Base-by-base conservation (phyloP, 2,888 invertebrate species). In the Boloria euphrosyne region DNA sequence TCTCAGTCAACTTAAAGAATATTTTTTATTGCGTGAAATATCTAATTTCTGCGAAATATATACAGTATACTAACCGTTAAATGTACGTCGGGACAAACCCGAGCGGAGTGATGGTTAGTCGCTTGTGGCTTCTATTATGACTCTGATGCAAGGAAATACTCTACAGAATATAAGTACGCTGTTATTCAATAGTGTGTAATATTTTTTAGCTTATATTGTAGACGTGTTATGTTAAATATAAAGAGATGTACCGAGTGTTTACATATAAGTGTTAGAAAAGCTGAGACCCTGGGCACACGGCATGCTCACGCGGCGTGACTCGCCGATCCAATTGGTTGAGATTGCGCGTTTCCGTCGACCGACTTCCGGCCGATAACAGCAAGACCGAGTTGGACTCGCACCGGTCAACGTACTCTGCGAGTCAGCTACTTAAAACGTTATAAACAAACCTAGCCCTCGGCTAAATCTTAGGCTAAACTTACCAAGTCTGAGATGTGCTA, bases 361-460 rank as follows among this genome's bases (percentile, higher is more conserved):
- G 54, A 80, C 87, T 92, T 91, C 92, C 92, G 91, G 82, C 76
- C 83, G 90, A 89, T 90, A 90, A 85, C 88, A 84, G 83, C 85
- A 88, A 88, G 86, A 87, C 80, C 80, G 75, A 75, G 78, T 74
- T 74, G 74, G 73, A 80, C 81, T 73, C 69, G 78, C 81, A 82
- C 79, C 90, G 90, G 90, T 91, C 91, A 91, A 87, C 84, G 89
- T 80, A 82, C 88, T 85, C 80, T 64, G 47, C 3, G 31, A 59
- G 59, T 49, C 43, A 46, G 62, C 70, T 70, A 66, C 70, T 66
- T 68, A 46, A 65, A 63, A 68, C 55, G 46, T 44, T 66, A 68
- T 66, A 58, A 64, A 60, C 49, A 60, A 66, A 58, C 54, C 65
- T 61, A 64, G 65, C 59, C 66, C 54, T 62, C 52, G 50, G 57